phyloP scores from a whole-genome alignment of 64 coral and sea anemone species.

The Dendronephthya gigantea region DNA sequence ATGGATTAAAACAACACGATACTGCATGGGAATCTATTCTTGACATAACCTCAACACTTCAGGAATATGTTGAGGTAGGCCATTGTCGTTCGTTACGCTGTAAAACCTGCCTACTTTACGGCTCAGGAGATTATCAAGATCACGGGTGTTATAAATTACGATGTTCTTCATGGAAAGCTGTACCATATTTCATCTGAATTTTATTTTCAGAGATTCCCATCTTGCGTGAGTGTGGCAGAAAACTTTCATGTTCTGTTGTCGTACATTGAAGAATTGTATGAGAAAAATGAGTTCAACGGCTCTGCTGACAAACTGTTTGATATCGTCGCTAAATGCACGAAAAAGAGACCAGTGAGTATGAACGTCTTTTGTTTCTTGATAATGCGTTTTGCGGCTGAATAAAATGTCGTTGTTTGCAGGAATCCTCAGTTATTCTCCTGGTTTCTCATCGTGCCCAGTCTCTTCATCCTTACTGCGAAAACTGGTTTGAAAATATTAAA shows the following conservation, averaged over 20 bases:
- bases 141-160: background rate
- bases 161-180: too few species aligned
- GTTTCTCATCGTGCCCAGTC: slow-evolving; percentile 71
- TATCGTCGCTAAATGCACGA: slow-evolving; percentile 64
- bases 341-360: slow-evolving; percentile 73
- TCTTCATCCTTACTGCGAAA: slow-evolving; percentile 64
- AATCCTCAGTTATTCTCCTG: slow-evolving; percentile 56
- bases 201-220: slow-evolving; percentile 30
- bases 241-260: slow-evolving; percentile 69
- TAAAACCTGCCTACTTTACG: background rate
- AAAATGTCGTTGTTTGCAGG: slow-evolving; percentile 22
- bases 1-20: slow-evolving; percentile 71
- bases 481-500: slow-evolving; percentile 73
- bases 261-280: slow-evolving; percentile 69
- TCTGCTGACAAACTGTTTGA: slow-evolving; percentile 79
- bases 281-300: slow-evolving; percentile 59
- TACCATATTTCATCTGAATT: too few species aligned
- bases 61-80: slow-evolving; percentile 63
- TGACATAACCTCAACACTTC: slow-evolving; percentile 67
- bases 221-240: slow-evolving; percentile 51
- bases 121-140: background rate
- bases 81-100: too few species aligned
- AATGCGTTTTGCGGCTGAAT: background rate
- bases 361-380: too few species aligned
- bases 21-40: slow-evolving; percentile 80